Evolutionary conservation across 1,140 invertebrate species (phyloP), one percentile per base, ranked within the genome.

Genomic region (Trichogramma pretiosum): DNA sequence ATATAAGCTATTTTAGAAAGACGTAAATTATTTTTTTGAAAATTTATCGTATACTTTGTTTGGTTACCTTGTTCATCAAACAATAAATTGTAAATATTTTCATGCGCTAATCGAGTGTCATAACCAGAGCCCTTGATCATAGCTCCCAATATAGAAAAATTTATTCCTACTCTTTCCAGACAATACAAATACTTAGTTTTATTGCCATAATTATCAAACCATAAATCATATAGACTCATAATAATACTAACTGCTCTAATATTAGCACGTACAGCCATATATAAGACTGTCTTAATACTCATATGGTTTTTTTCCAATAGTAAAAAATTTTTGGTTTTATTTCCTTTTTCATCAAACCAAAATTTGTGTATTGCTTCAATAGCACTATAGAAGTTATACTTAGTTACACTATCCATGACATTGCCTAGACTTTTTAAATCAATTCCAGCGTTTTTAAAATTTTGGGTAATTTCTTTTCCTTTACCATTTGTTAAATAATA

Each of bases 121-220:
- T 18, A 17, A 2, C 26, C 18, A 2, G 16, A 9, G 10, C 19
- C 24, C 14, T 46, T 55, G 43, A 57, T 53, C 50, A 57, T 56
- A 49, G 50, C 50, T n/a, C 50, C 48, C 43, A 56, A 51, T 49
- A 38, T 55, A 36, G 39, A 9, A 43, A 53, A 21, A 53, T 40
- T 48, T 46, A 56, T 45, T 44, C 41, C 40, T 18, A 53, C 32
- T 50, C 50, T 36, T 41, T 55, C 50, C 19, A 59, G 36, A 52
- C 39, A 48, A 44, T 54, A 50, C 36, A 57, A 48, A 50, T 53
- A 59, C 41, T 52, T 35, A n/a, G 54, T 54, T 48, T 48, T 56
- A 21, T 53, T 56, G 21, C 56, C 56, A 30, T 50, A 34, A 24
- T 39, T 32, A 52, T 56, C 51, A 46, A 59, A 53, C 53, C 53